phyloP scores from a whole-genome alignment of 2,888 invertebrate genomes.

The Scrobipalpa costella region DNA sequence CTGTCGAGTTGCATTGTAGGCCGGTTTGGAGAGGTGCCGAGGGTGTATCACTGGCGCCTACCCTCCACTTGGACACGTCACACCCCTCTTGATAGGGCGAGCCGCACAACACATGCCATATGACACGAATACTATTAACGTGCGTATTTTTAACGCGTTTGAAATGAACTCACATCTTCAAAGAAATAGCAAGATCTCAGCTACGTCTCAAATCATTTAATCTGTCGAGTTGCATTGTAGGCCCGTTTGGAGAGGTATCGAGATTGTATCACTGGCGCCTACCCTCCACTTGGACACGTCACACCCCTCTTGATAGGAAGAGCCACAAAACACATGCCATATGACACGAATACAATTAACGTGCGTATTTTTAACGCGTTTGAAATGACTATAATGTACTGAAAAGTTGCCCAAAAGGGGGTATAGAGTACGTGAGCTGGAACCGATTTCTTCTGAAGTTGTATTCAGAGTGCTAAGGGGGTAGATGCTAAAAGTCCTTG shows the following conservation, averaged over 20 bases:
- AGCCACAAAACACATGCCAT: constrained; percentile 41
- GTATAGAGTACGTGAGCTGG: too few relatives aligned
- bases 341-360: neutral
- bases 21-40: constrained; percentile 47
- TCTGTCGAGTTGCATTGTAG: constrained; percentile 4
- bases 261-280: constrained; percentile 49
- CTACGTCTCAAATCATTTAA: neutral
- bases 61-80: constrained; percentile 70
- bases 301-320: constrained; percentile 51
- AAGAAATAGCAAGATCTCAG: neutral
- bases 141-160: neutral
- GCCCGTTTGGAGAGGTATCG: constrained; percentile 45
- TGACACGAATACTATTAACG: neutral
- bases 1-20: constrained; percentile 5
- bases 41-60: constrained; percentile 49
- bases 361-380: neutral
- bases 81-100: constrained; percentile 49
- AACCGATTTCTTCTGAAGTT: too few relatives aligned
- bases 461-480: too few relatives aligned
- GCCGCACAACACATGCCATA: constrained; percentile 38
- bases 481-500: too few relatives aligned
- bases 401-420: too few relatives aligned
- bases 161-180: neutral
- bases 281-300: constrained; percentile 70
- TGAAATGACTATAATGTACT: too few relatives aligned